These are phyloP conservation scores for Eupelmus urozonus DNA, from an alignment of 2,888 invertebrate genomes.

Conservation along the genomic window DNA sequence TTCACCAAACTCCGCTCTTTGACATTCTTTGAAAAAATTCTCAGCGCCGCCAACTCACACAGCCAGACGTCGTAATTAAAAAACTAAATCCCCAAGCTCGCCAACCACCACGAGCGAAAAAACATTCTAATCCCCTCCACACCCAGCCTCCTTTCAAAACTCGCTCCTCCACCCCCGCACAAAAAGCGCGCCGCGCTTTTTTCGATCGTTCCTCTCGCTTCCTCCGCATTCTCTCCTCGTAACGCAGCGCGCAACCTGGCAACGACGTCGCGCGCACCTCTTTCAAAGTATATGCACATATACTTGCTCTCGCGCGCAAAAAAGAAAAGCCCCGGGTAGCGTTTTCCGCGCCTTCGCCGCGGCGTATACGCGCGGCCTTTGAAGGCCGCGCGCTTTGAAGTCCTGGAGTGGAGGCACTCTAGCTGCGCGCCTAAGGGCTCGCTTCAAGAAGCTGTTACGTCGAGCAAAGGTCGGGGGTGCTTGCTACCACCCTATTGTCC, in stretches of 20 bases:
- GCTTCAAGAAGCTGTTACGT: conserved; percentile 41
- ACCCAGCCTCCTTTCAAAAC: background rate
- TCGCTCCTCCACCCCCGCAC: background rate
- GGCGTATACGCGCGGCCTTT: background rate
- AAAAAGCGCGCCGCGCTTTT: background rate
- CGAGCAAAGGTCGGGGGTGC: conserved; percentile 29
- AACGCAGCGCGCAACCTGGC: background rate
- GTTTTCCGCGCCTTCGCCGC: background rate
- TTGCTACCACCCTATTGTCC: conserved; percentile 17
- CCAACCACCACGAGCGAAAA: conserved; percentile 11
- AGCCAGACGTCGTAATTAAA: conserved; percentile 28
- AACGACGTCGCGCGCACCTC: background rate
- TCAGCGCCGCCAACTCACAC: background rate
- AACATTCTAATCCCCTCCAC: background rate
- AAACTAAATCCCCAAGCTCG: conserved; percentile 21
- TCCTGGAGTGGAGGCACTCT: conserved; percentile 45
- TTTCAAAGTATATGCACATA: too few relatives aligned
- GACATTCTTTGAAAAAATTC: background rate
- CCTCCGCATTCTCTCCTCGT: background rate
- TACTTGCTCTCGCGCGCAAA: too few relatives aligned
- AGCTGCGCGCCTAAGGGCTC: conserved; percentile 10
- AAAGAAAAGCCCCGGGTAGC: background rate
- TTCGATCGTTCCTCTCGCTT: background rate
- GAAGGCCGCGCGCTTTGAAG: conserved; percentile 41
- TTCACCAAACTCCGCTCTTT: too few relatives aligned